phyloP scores from a whole-genome alignment of 53 echinoderm and acorn worm species.

The Stichopus horrens region DNA sequence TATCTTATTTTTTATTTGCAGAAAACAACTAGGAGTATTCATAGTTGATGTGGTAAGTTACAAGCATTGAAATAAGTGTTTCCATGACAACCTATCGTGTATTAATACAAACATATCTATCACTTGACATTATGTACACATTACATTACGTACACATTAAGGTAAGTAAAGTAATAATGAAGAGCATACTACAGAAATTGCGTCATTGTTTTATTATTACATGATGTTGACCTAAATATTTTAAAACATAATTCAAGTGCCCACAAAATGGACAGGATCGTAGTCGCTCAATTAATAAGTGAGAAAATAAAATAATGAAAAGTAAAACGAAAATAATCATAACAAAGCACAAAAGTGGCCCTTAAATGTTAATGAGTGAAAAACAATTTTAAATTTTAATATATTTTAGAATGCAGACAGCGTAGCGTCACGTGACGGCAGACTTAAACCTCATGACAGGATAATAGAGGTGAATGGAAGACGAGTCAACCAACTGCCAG shows the following conservation, averaged over 20 bases:
- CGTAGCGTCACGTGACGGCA: slow-evolving; percentile 8
- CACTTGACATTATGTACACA: background rate
- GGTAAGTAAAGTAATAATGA: background rate
- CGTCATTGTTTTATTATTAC: too few species aligned
- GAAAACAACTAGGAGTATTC: slow-evolving; percentile 20
- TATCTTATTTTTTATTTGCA: background rate
- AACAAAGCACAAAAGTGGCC: background rate
- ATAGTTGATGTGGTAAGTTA: slow-evolving; percentile 27
- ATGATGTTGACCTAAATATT: too few species aligned
- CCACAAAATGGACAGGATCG: background rate
- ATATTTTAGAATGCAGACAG: background rate
- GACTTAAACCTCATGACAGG: slow-evolving; percentile 14
- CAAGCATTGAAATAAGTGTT: too few species aligned
- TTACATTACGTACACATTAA: background rate
- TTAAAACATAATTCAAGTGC: background rate
- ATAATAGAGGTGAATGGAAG: slow-evolving; percentile 29
- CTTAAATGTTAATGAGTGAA: background rate
- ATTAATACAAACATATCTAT: background rate
- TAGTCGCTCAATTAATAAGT: background rate
- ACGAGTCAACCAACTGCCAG: slow-evolving; percentile 12
- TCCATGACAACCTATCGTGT: too few species aligned
- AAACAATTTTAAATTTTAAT: background rate
- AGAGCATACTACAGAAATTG: too few species aligned
- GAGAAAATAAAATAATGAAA: background rate
- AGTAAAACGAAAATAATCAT: background rate